A percentile compares a stretch with the other conserved stretches of the same genome.
These are phyloP conservation scores for Charanyca ferruginea DNA, from an alignment of 2,888 invertebrate genomes.

Conservation along the genomic window DNA sequence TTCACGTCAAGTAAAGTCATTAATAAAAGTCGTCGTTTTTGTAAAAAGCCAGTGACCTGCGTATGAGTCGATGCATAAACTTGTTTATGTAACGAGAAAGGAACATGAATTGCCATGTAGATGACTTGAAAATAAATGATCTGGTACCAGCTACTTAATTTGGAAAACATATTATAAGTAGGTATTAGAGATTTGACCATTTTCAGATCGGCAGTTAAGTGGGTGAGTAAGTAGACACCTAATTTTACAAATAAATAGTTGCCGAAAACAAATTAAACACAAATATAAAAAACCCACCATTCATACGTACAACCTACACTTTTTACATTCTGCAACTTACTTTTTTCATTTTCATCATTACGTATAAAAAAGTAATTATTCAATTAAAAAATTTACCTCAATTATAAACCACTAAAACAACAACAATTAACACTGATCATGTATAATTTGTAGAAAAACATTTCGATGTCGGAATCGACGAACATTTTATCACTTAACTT, in stretches of 20 bases:
- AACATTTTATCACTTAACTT: slow-evolving; percentile 71
- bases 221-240: no score
- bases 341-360: slow-evolving; percentile 1
- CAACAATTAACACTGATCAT: slow-evolving; percentile 31
- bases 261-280: no score
- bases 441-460: slow-evolving; percentile 41
- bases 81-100: slow-evolving; percentile 58
- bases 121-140: slow-evolving; percentile 42
- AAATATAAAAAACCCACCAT: no score
- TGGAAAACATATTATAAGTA: slow-evolving; percentile 14
- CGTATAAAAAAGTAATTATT: slow-evolving; percentile 21
- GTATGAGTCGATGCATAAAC: slow-evolving; percentile 30
- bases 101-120: slow-evolving; percentile 35
- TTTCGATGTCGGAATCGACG: slow-evolving; percentile 49
- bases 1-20: slow-evolving; percentile 42
- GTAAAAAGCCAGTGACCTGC: slow-evolving; percentile 51
- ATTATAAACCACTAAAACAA: slow-evolving; percentile 41
- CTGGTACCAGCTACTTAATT: slow-evolving; percentile 1
- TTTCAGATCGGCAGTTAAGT: background rate
- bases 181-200: slow-evolving; percentile 12
- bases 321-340: background rate
- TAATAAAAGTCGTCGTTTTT: slow-evolving; percentile 50
- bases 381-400: slow-evolving; percentile 42
- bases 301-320: no score
- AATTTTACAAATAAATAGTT: no score